A percentile compares a stretch with the other conserved stretches of the same genome.
Conservation (phyloP, 2,113 vertebrate species). For the human region GRCh38 chr13:59301501-59302000, state of each 20-base stretch:
- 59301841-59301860: not conserved
- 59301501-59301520: not conserved
- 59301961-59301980: not conserved
- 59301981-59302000: not conserved
- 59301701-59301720: not conserved
- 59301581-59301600: not conserved
- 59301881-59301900: not conserved
- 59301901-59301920: not conserved
- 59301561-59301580: not conserved
- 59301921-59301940: not conserved
- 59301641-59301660: not conserved
- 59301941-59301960: not conserved
- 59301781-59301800: not conserved
- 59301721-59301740: not conserved
- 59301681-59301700: not conserved
- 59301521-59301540: not conserved
- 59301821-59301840: not conserved
- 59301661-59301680: not conserved
- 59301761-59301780: not conserved
- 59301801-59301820: conserved; percentile 1
- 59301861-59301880: not conserved
- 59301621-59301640: not conserved
- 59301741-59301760: not conserved
- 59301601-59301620: not conserved
- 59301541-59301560: not conserved